A percentile compares a stretch with the other conserved stretches of the same genome.
Conservation (phyloP, 2,797 vertebrate species). For the Ispidina lecontei region DNA sequence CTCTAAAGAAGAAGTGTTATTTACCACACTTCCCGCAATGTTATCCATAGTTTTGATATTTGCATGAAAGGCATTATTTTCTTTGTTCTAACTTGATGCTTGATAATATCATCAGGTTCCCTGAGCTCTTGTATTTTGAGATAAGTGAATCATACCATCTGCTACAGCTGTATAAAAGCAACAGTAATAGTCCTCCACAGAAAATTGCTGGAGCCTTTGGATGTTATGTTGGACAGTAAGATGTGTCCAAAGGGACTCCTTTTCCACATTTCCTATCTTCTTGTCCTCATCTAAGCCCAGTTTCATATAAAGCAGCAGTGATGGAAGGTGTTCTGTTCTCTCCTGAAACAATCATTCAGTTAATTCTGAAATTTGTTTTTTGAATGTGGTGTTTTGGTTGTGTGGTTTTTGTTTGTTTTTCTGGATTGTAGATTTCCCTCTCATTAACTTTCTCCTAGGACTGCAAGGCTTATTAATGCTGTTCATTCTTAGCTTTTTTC, state of each 20-base stretch:
- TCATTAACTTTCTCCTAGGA: neutral
- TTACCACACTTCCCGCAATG: neutral
- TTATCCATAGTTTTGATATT: conserved; percentile 15
- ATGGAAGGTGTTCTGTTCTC: neutral
- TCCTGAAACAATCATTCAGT: neutral
- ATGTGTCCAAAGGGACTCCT: conserved; percentile 34
- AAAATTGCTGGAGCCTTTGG: conserved; percentile 25
- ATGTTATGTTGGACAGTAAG: conserved; percentile 22
- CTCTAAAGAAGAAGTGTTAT: neutral
- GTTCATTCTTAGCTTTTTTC: neutral
- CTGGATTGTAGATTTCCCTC: neutral
- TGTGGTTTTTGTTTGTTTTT: neutral
- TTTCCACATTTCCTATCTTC: neutral
- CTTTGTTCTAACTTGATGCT: conserved; percentile 36
- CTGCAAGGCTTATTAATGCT: neutral
- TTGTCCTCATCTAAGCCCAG: neutral
- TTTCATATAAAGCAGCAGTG: conserved; percentile 5
- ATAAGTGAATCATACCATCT: conserved; percentile 69
- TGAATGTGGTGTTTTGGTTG: neutral
- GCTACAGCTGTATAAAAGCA: conserved; percentile 60
- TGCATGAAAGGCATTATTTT: conserved; percentile 31
- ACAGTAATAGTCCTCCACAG: conserved; percentile 31
- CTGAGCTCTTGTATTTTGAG: conserved; percentile 57
- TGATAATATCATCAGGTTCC: conserved; percentile 54
- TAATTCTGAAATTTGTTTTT: conserved; percentile 18